Evolutionary conservation across 2,113 vertebrate species (phyloP).

Genomic region (Lycaon pictus): DNA sequence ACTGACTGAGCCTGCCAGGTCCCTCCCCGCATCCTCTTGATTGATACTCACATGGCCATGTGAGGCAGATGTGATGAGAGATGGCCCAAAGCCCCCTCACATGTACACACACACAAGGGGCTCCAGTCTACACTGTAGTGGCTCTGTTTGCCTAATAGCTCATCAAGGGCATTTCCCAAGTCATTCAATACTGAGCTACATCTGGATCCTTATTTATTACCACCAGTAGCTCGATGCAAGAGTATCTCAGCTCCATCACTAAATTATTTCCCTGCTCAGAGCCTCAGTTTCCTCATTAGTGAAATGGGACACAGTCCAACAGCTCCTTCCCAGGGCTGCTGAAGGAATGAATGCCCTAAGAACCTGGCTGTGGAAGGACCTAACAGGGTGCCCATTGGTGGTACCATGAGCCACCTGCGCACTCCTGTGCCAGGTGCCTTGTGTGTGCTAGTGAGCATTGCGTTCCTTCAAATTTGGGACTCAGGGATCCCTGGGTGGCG

Average conservation of each 20-base stretch:
- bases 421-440: not conserved
- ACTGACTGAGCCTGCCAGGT: not conserved
- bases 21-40: not conserved
- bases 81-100: not conserved
- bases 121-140: not conserved
- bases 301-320: not conserved
- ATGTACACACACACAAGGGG: not conserved
- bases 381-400: not conserved
- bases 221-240: not conserved
- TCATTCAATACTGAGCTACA: not conserved
- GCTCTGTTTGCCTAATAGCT: too few relatives aligned
- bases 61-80: not conserved
- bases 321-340: not conserved
- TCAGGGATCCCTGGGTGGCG: not conserved
- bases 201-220: not conserved
- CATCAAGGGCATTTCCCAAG: not conserved
- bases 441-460: not conserved
- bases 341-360: not conserved
- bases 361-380: not conserved
- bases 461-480: not conserved
- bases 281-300: constrained; percentile 3
- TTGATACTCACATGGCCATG: not conserved
- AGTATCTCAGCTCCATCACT: not conserved
- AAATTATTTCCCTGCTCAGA: not conserved
- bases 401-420: too few relatives aligned